Evolutionary conservation across 30 jellyfish, hydroid and myxozoan species (phyloP), one percentile per base, ranked within the genome.

Genomic region (Aurelia aurita): DNA sequence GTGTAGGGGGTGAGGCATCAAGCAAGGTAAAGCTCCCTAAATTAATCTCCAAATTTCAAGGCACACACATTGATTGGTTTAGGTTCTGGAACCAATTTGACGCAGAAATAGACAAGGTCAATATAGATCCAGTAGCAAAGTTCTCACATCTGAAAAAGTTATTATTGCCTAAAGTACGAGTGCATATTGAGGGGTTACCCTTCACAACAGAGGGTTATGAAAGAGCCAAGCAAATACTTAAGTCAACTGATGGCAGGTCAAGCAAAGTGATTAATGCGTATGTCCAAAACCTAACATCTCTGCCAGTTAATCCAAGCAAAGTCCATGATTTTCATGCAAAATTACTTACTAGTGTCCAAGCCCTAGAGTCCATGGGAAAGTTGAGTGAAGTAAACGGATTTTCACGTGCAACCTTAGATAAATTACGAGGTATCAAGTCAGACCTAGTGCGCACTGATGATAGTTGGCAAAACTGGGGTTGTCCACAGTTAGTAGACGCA

Each of bases 131-230:
- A 22, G 89, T 35, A 34, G 67, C 90, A 61, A 88, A 88, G 44
- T 88, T 78, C 65, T 80, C 95, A 57, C 72, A 89, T 85, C 46
- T 82, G 89, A 80, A 82, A 58, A 91, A 70, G 22, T 34, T 89
- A 87, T 69, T 81, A 14, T 39, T 69, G 70, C 74, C 90, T 20
- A 86, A 81, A 35, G 97, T 72, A 16, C n/a, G n/a, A n/a, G n/a
- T n/a, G n/a, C n/a, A 34, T 28, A 69, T 89, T 58, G 63, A 81
- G 12, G 86, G 87, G 16, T 82, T 89, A 62, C 91, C 97, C 27
- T 74, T 81, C 72, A 62, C 81, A 35, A 49, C 77, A 51, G 93
- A 82, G 71, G 97, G 91, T n/a, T 90, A 90, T 70, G 97, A 82
- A 70, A 47, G 96, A 83, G 92, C 91, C 11, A 90, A 89, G 58